Evolutionary conservation across 2,797 vertebrate species (phyloP).

Genomic region (Phoeniculus purpureus): DNA sequence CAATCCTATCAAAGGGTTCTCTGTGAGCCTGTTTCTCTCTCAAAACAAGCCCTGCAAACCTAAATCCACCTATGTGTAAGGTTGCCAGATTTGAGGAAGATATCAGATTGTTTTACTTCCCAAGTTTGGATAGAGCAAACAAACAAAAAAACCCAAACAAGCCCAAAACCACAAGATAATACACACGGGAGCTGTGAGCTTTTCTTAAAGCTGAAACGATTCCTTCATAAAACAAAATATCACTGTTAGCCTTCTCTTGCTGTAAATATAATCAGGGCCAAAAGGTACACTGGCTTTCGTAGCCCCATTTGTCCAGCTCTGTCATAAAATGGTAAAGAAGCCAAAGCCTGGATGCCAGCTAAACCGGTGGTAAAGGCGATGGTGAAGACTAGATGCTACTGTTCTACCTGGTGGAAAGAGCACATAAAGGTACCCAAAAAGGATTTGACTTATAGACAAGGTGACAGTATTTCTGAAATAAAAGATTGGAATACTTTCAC

Average conservation of each 20-base stretch:
- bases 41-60: neutral
- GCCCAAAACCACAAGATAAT: neutral
- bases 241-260: neutral
- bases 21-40: neutral
- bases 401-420: neutral
- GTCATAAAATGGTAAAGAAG: neutral
- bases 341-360: constrained; percentile 1
- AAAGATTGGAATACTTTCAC: neutral
- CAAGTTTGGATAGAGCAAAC: constrained; percentile 5
- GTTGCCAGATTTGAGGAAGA: constrained; percentile 14
- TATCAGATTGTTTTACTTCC: constrained; percentile 4
- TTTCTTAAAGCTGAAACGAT: constrained; percentile 42
- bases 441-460: constrained; percentile 2
- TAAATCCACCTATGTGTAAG: neutral
- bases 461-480: constrained; percentile 39
- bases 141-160: neutral
- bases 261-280: constrained; percentile 24
- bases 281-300: constrained; percentile 22
- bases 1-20: neutral
- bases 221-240: constrained; percentile 25
- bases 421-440: neutral
- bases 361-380: neutral
- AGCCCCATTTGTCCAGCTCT: neutral
- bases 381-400: neutral
- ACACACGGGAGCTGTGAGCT: neutral